A percentile compares a stretch with the other conserved stretches of the same genome.
Evolutionary conservation across 2,888 invertebrate species (phyloP).

Genomic region (Pyrrhia umbra): DNA sequence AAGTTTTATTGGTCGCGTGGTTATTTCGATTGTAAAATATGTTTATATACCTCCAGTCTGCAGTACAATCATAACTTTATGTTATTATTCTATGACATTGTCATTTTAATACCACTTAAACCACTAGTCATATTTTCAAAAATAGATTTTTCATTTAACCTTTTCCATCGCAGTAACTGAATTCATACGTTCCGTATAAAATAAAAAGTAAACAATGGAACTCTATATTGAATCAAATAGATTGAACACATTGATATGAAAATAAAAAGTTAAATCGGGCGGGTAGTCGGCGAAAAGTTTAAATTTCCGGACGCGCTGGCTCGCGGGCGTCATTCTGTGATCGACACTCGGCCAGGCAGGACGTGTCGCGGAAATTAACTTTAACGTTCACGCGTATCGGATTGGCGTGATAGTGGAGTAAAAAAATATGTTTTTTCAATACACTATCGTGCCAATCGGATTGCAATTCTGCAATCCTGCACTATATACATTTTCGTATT

Average conservation of each 20-base stretch:
- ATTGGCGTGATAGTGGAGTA: conserved; percentile 43
- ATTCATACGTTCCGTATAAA: conserved; percentile 2
- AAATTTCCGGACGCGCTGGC: conserved; percentile 70
- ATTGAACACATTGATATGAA: conserved; percentile 48
- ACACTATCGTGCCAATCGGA: conserved; percentile 37
- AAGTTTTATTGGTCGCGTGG: conserved; percentile 18
- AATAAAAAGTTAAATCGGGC: conserved; percentile 56
- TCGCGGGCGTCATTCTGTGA: conserved; percentile 56
- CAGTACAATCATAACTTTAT: conserved; percentile 14
- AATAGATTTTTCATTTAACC: conserved; percentile 2
- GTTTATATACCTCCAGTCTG: background rate
- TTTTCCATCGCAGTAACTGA: background rate
- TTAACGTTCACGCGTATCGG: conserved; percentile 56
- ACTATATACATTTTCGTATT: background rate
- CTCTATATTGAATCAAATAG: conserved; percentile 37
- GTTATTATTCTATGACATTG: background rate
- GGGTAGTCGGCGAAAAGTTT: conserved; percentile 73
- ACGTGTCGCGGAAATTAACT: conserved; percentile 73
- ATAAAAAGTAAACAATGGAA: conserved; percentile 28
- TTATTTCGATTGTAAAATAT: conserved; percentile 12
- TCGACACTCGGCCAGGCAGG: conserved; percentile 55
- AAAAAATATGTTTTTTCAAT: conserved; percentile 48
- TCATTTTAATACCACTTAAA: conserved; percentile 3
- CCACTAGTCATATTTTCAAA: background rate
- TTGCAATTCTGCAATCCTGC: conserved; percentile 16